phyloP scores from a whole-genome alignment of 2,797 vertebrate genomes.

The Hapalemur alaotrensis region DNA sequence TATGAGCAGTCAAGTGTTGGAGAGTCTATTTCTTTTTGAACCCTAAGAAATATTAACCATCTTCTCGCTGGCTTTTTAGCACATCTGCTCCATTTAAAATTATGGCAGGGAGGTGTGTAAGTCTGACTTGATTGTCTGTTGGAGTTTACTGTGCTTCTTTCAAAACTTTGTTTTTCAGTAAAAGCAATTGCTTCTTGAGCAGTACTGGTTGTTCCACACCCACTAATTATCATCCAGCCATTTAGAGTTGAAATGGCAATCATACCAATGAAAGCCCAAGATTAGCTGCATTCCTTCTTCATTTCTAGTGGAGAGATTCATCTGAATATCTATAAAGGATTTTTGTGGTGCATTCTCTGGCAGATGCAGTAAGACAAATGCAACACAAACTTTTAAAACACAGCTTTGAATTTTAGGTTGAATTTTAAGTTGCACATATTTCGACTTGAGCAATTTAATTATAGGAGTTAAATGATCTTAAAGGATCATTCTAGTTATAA shows the following conservation, averaged over 20 bases:
- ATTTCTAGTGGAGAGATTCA: constrained; percentile 52
- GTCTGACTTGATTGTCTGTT: constrained; percentile 52
- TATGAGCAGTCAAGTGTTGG: neutral
- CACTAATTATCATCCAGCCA: constrained; percentile 72
- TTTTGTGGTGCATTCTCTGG: constrained; percentile 6
- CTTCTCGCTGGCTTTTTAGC: constrained; percentile 30
- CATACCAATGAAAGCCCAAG: constrained; percentile 73
- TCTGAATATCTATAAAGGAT: constrained; percentile 69
- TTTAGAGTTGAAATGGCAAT: constrained; percentile 75
- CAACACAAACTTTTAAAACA: constrained; percentile 42
- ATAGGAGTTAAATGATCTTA: neutral
- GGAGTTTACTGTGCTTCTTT: constrained; percentile 65
- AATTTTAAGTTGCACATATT: constrained; percentile 49
- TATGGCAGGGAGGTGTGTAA: constrained; percentile 35
- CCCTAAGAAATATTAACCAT: constrained; percentile 34
- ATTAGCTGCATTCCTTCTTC: constrained; percentile 63
- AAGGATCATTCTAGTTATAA: constrained; percentile 43
- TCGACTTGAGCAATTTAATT: constrained; percentile 48
- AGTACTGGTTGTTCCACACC: constrained; percentile 60
- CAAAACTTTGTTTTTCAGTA: constrained; percentile 63
- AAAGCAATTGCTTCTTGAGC: constrained; percentile 67
- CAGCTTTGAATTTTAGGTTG: constrained; percentile 23
- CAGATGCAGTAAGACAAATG: constrained; percentile 68
- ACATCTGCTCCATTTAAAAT: constrained; percentile 64
- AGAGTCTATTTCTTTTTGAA: constrained; percentile 50